phyloP scores from a whole-genome alignment of 2,113 vertebrate species.

The Oophaga pumilio region DNA sequence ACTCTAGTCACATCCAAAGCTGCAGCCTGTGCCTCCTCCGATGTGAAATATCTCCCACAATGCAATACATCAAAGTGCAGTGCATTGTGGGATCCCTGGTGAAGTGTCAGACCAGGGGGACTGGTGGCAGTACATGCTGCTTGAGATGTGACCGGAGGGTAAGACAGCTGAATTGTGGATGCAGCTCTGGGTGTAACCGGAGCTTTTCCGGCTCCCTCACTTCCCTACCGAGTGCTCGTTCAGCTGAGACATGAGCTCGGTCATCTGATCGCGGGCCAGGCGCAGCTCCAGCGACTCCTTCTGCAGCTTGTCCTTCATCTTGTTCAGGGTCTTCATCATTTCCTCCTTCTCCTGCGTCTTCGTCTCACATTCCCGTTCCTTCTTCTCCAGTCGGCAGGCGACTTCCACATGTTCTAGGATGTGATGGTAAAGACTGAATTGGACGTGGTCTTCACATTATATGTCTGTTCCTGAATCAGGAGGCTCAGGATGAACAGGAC shows the following conservation, averaged over 20 bases:
- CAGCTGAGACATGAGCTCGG: constrained; percentile 85
- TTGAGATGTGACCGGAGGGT: background rate
- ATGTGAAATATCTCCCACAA: background rate
- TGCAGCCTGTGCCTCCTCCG: background rate
- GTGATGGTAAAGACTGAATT: background rate
- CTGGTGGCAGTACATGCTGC: background rate
- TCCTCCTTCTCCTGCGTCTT: constrained; percentile 96
- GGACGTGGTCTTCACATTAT: background rate
- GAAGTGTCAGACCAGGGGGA: no score
- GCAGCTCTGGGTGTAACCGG: background rate
- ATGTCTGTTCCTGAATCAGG: no score
- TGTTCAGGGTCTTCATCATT: constrained; percentile 98
- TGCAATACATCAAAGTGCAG: background rate
- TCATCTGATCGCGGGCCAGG: constrained; percentile 87
- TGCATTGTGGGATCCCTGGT: background rate
- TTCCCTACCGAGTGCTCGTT: constrained; percentile 82
- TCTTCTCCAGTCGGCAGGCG: constrained; percentile 85
- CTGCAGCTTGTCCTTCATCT: constrained; percentile 98
- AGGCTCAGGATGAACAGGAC: no score
- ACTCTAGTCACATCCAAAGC: background rate
- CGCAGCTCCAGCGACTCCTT: constrained; percentile 91
- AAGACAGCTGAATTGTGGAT: background rate
- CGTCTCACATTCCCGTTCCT: constrained; percentile 92
- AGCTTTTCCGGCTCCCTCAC: background rate
- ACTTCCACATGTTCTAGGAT: constrained; percentile 87